phyloP scores from a whole-genome alignment of 2,797 vertebrate genomes.

The Chromis chromis region DNA sequence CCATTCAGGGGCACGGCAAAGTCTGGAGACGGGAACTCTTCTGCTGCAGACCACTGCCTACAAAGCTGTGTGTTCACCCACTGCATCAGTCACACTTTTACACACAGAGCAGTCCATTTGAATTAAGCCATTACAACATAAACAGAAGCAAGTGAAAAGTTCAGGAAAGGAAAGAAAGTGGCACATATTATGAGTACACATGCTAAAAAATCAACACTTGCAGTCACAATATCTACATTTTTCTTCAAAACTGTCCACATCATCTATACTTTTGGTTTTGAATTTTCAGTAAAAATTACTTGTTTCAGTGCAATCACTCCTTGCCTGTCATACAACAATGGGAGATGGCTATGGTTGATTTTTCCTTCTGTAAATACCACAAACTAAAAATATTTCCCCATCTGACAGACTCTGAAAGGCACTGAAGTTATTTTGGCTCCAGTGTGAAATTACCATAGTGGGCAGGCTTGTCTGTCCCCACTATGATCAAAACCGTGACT shows the following conservation, averaged over 20 bases:
- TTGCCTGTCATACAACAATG: not conserved
- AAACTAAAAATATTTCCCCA: slow-evolving; percentile 31
- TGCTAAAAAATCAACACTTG: not conserved
- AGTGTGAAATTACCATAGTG: slow-evolving; percentile 13
- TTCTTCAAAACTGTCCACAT: not conserved
- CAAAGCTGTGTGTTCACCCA: slow-evolving; percentile 19
- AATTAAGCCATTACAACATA: slow-evolving; percentile 18
- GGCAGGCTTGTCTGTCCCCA: slow-evolving; percentile 7
- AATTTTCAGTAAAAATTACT: not conserved
- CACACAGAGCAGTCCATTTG: slow-evolving; percentile 2
- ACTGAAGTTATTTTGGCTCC: slow-evolving; percentile 33
- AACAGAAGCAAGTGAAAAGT: not conserved
- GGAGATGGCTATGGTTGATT: not conserved
- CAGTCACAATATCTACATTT: slow-evolving; percentile 5
- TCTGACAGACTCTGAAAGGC: slow-evolving; percentile 19
- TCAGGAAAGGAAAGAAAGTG: not conserved
- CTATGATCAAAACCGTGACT: slow-evolving; percentile 50
- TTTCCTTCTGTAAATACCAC: slow-evolving; percentile 9
- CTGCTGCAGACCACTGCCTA: slow-evolving; percentile 25
- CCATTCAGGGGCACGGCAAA: slow-evolving; percentile 59
- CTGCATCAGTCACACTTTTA: slow-evolving; percentile 43
- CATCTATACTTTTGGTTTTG: not conserved
- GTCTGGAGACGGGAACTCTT: slow-evolving; percentile 20
- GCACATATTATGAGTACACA: not conserved
- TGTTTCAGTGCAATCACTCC: not conserved